These are phyloP conservation scores for Rhamphomyia laevipes DNA, from an alignment of 2,888 invertebrate genomes.

Conservation along the genomic window DNA sequence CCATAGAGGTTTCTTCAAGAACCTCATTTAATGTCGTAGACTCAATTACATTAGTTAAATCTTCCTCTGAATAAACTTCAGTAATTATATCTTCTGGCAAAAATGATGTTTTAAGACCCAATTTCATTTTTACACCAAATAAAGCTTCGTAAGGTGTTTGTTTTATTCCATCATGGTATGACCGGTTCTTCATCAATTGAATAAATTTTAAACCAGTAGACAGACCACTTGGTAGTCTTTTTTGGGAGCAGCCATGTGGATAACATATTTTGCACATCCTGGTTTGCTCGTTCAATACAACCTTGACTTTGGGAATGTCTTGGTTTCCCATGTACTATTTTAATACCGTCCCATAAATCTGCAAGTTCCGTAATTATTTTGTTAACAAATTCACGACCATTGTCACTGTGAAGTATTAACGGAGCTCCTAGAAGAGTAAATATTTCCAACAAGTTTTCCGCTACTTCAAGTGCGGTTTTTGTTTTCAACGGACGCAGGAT, in stretches of 20 bases:
- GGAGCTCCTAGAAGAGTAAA: too few species aligned
- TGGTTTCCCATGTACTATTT: too few species aligned
- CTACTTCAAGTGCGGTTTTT: too few species aligned
- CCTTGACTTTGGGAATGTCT: constrained; percentile 25
- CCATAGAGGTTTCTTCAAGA: neutral
- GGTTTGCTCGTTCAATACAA: constrained; percentile 26
- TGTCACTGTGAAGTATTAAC: too few species aligned
- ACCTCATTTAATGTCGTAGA: neutral
- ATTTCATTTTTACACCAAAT: constrained; percentile 22
- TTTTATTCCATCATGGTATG: constrained; percentile 28
- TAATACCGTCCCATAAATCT: too few species aligned
- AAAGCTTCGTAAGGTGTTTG: constrained; percentile 28
- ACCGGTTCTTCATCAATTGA: constrained; percentile 34
- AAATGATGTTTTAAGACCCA: constrained; percentile 1
- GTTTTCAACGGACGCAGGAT: constrained; percentile 3
- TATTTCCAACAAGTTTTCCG: too few species aligned
- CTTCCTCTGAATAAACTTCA: neutral
- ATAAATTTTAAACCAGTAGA: too few species aligned
- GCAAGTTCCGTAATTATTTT: too few species aligned
- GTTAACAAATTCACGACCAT: too few species aligned
- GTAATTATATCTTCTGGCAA: neutral
- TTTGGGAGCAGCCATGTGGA: constrained; percentile 25
- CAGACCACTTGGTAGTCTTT: constrained; percentile 27
- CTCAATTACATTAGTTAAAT: neutral
- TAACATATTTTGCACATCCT: constrained; percentile 29